Evolutionary conservation across 2,888 invertebrate species (phyloP).

Genomic region (Exephanes ischioxanthus): DNA sequence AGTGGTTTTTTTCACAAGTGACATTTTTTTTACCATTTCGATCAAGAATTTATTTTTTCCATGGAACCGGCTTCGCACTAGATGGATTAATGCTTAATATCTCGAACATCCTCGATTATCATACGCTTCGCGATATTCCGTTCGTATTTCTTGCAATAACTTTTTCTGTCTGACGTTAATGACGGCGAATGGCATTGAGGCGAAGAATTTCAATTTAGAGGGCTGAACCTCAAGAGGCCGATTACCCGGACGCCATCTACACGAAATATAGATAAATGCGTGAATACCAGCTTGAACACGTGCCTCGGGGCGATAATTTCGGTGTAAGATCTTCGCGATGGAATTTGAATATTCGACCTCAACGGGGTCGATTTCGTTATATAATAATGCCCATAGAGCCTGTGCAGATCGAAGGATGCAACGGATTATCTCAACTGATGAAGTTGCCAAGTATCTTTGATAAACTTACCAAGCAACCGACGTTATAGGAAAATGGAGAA

Average conservation of each 20-base stretch:
- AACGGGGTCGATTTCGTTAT: conserved; percentile 33
- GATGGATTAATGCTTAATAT: neutral
- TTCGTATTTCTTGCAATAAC: neutral
- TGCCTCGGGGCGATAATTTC: conserved; percentile 34
- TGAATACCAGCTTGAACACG: conserved; percentile 28
- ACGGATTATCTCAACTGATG: neutral
- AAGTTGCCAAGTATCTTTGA: neutral
- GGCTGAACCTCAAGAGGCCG: neutral
- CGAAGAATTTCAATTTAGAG: conserved; percentile 38
- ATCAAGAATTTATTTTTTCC: neutral
- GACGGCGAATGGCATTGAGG: conserved; percentile 40
- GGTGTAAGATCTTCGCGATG: conserved; percentile 26
- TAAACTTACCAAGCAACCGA: neutral
- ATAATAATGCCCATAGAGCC: neutral
- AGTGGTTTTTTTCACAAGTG: neutral
- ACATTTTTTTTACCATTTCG: neutral
- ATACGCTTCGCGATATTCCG: neutral
- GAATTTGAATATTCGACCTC: conserved; percentile 54
- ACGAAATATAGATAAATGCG: neutral
- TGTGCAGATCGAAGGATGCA: neutral
- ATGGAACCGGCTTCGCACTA: too few relatives aligned
- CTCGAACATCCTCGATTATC: neutral
- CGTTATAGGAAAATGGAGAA: conserved; percentile 5
- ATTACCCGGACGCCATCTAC: conserved; percentile 3
- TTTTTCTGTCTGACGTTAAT: neutral